These are phyloP conservation scores for Ondatra zibethicus DNA, from an alignment of 2,113 vertebrate species.

Conservation along the genomic window DNA sequence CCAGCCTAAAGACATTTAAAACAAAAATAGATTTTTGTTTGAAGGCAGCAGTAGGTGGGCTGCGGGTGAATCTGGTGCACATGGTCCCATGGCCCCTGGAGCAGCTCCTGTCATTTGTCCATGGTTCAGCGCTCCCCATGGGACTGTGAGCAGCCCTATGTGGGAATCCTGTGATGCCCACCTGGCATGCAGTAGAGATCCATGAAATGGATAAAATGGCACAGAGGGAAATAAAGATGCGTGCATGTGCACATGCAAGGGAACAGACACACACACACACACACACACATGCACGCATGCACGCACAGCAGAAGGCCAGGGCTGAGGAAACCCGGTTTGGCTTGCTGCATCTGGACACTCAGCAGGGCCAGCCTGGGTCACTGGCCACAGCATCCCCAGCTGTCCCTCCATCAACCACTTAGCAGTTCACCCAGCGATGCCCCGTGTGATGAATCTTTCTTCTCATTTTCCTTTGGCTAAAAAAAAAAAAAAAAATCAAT, in stretches of 20 bases:
- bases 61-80: accelerated
- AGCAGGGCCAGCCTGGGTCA: background rate
- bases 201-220: background rate
- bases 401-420: background rate
- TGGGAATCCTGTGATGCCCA: accelerated
- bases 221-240: background rate
- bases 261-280: background rate
- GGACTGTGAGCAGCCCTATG: background rate
- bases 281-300: background rate
- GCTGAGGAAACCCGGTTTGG: accelerated
- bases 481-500: constrained; percentile 57
- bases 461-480: constrained; percentile 58
- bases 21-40: background rate
- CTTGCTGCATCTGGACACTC: background rate
- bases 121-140: accelerated
- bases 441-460: background rate
- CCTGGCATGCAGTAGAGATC: background rate
- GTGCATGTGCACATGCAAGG: background rate
- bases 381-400: accelerated
- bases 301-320: background rate
- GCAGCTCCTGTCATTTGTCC: background rate
- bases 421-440: accelerated
- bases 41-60: background rate
- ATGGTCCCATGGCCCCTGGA: accelerated
- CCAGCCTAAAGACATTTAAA: background rate